Evolutionary conservation across 2,888 invertebrate genomes (phyloP).

Genomic region (Clunio marinus): DNA sequence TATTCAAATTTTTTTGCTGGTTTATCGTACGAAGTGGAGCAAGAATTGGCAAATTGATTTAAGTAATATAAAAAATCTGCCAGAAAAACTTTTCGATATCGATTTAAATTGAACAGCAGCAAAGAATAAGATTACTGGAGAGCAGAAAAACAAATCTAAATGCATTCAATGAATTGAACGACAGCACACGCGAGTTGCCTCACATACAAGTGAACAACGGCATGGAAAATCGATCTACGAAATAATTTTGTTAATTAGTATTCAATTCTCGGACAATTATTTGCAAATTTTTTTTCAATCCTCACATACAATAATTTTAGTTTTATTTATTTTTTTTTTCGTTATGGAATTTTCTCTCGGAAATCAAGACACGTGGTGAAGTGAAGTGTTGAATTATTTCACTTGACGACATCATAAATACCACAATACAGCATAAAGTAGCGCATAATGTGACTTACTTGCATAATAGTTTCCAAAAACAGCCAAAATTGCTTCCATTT

Average conservation of each 20-base stretch:
- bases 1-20: too few species aligned
- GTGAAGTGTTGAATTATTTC: background rate
- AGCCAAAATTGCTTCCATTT: conserved; percentile 87
- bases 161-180: background rate
- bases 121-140: background rate
- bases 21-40: too few species aligned
- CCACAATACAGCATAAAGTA: background rate
- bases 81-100: too few species aligned
- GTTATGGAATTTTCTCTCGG: too few species aligned
- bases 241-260: background rate
- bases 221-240: background rate
- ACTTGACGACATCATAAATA: background rate
- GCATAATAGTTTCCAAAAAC: conserved; percentile 85
- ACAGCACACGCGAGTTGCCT: background rate
- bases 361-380: background rate
- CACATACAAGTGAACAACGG: background rate
- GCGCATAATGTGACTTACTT: conserved; percentile 61
- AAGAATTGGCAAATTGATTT: too few species aligned
- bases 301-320: background rate
- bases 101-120: too few species aligned
- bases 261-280: conserved; percentile 1
- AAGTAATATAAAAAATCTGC: too few species aligned
- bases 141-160: background rate
- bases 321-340: background rate
- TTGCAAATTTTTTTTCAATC: background rate